These are phyloP conservation scores for Galbula dea DNA, from an alignment of 2,113 vertebrate species.

Conservation along the genomic window DNA sequence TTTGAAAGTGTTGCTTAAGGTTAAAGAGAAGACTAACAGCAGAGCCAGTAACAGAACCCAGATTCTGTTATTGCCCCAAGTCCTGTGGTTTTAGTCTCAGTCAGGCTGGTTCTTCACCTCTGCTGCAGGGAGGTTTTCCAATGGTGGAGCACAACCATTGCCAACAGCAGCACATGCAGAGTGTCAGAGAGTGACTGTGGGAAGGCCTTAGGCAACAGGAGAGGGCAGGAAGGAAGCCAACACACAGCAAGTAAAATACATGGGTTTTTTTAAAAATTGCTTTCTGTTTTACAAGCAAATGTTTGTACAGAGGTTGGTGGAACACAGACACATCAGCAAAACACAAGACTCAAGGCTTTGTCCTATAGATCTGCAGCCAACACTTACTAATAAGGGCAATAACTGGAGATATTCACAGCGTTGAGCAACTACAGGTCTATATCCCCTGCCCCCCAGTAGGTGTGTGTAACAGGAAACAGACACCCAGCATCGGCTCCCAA, in stretches of 20 bases:
- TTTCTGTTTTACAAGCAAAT: slow-evolving; percentile 34
- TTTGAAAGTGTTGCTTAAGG: neutral
- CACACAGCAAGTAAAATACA: slow-evolving; percentile 7
- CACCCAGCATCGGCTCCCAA: neutral
- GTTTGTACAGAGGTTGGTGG: slow-evolving; percentile 32
- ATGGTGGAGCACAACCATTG: neutral
- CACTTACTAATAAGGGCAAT: neutral
- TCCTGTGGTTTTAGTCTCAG: neutral
- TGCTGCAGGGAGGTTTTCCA: neutral
- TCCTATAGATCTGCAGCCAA: slow-evolving; percentile 19
- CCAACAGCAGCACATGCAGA: neutral
- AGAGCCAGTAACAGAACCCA: neutral
- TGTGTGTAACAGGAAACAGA: neutral
- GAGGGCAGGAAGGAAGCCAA: slow-evolving; percentile 1
- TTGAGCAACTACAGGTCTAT: neutral
- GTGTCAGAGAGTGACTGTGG: neutral
- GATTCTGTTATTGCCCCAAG: neutral
- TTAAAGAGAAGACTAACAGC: neutral
- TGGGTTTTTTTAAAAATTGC: neutral
- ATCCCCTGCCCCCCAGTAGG: neutral
- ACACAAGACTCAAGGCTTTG: slow-evolving; percentile 20
- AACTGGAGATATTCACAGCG: slow-evolving; percentile 1
- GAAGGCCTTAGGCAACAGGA: neutral
- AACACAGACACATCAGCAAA: neutral
- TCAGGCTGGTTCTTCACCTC: neutral